Evolutionary conservation across 1,140 invertebrate genomes (phyloP), one percentile per base, ranked within the genome.

Genomic region (Drosophila suzukii): DNA sequence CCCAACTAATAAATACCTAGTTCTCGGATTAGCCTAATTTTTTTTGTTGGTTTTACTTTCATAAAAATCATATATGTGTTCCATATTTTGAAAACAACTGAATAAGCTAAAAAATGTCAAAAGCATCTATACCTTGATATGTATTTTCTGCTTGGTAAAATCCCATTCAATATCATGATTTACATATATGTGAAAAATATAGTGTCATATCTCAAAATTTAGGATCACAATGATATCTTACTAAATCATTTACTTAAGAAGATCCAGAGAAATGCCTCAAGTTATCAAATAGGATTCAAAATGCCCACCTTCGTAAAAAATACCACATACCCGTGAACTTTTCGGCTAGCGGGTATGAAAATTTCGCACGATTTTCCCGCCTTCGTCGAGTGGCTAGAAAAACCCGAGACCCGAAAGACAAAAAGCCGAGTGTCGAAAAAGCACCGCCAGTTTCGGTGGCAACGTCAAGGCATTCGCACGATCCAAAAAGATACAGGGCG

Each of bases 391-490:
- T 41, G 65, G 51, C 43, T 57, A 71, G 65, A 58, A 71, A 71
- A 71, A 71, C 65, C 67, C 61, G 59, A 75, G 63, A 11, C 8
- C 34, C 49, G 38, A 54, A 38, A 74, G 54, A 41, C 20, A 36
- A 58, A 76, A 67, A 74, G 44, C 27, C 71, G 55, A 58, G 46
- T 17, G 65, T 44, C 51, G 65, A 57, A 71, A 68, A 71, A 71
- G 65, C 50, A 24, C 27, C 61, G 61, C 41, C 55, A 89, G 84
- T 86, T 86, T 86, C 68, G 79, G 76, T 88, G 71, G 75, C 59
- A 86, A 58, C 80, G 71, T 89, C 84, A 86, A 86, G 84, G 83
- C 83, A 88, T 75, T 63, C 84, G 79, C 67, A 60, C 77, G 66
- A 74, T 61, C 66, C 56, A 34, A 62, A 38, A 49, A 78, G 32